Base-by-base conservation (phyloP, 2,888 invertebrate genomes). In the Drosophila flavopinicola region DNA sequence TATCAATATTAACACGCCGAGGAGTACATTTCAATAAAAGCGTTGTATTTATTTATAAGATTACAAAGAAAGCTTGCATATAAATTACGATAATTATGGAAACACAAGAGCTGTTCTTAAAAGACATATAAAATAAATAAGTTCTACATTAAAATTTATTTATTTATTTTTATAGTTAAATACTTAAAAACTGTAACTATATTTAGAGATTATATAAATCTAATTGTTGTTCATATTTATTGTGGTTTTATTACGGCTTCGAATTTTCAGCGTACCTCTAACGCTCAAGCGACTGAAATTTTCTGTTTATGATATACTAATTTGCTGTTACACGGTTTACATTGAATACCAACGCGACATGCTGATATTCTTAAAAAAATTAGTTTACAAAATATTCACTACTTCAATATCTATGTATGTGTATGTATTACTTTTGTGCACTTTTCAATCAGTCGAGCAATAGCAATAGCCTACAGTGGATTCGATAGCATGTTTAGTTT, bases 391-490 rank as follows among this genome's bases (percentile, higher is more conserved):
- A 73, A 71, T 72, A 72, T 64, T 57, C 66, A 35, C 67, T 72
- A 77, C 68, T 45, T 65, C 52, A 58, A 44, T 66, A 66, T 63
- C 56, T 54, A 67, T 59, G 54, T 53, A 30, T 30, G 29, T 30
- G 11, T 20, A 30, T 11, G 44, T 13, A 20, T 44, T 20, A 30
- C 27, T 63, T 41, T 32, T 58, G 38, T 49, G 53, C 41, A 45
- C 32, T 72, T 88, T 90, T 90, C 90, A 90, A 88, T 88, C 89
- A 88, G 88, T 90, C 90, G 90, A 90, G 90, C 90, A 89, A 82
- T 89, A 90, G 89, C 76, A 67, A 74, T 66, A 61, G 61, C 71
- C 78, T 70, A 77, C 37, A 61, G 29, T 60, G 51, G 48, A 57
- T 67, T 75, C 67, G 66, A 69, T 73, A 61, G 69, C 74, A 56